A percentile compares a stretch with the other conserved stretches of the same genome.
These are phyloP conservation scores for Naja naja DNA, from an alignment of 2,113 vertebrate species.

Conservation along the genomic window DNA sequence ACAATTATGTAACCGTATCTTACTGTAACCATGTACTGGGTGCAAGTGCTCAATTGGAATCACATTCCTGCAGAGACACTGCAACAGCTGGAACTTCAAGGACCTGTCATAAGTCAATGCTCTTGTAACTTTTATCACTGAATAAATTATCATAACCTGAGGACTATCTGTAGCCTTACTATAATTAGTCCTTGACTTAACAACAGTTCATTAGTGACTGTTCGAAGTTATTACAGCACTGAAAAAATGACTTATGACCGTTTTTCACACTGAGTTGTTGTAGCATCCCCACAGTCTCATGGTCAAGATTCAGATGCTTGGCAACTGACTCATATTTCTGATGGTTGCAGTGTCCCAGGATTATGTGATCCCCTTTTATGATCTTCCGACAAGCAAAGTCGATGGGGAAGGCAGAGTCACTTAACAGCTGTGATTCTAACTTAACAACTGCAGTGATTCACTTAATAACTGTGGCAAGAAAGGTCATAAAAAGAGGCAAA, in stretches of 20 bases:
- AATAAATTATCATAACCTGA: background rate
- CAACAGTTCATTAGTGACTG: background rate
- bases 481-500: background rate
- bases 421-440: background rate
- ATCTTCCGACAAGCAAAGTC: background rate
- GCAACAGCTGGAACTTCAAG: background rate
- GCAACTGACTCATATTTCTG: background rate
- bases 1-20: background rate
- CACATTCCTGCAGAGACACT: background rate
- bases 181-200: background rate
- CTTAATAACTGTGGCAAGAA: background rate
- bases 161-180: background rate
- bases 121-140: background rate
- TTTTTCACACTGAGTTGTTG: background rate
- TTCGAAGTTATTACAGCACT: background rate
- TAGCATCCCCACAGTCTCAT: background rate
- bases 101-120: background rate
- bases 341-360: background rate
- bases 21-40: background rate
- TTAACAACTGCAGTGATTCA: background rate
- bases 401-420: background rate
- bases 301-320: background rate
- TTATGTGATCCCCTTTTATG: background rate
- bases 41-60: background rate
- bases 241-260: background rate